phyloP scores from a whole-genome alignment of 2,888 invertebrate genomes.

The Cabera pusaria region DNA sequence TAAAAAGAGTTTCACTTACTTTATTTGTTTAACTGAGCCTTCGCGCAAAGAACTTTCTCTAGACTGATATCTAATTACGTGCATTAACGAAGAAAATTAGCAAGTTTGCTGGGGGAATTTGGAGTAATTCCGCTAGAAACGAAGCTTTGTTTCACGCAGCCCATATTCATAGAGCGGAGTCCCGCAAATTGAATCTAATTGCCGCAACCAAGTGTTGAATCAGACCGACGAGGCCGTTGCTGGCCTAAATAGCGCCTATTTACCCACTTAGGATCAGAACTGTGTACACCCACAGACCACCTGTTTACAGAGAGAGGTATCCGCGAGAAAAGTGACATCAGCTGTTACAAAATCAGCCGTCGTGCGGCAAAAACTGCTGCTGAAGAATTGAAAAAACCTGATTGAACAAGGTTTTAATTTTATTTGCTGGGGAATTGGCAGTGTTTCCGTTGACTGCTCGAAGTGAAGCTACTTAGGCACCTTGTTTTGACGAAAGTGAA shows the following conservation, averaged over 20 bases:
- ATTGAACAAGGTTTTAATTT: slow-evolving; percentile 27
- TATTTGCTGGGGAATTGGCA: slow-evolving; percentile 12
- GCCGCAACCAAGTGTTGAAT: slow-evolving; percentile 81
- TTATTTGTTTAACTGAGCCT: slow-evolving; percentile 17
- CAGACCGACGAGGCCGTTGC: slow-evolving; percentile 58
- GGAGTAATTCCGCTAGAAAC: slow-evolving; percentile 60
- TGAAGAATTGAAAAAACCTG: slow-evolving; percentile 22
- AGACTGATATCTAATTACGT: slow-evolving; percentile 42
- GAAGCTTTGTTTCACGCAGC: slow-evolving; percentile 64
- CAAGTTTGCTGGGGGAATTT: slow-evolving; percentile 43
- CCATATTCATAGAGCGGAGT: slow-evolving; percentile 64
- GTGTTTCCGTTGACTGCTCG: neutral
- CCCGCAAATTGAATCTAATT: slow-evolving; percentile 80
- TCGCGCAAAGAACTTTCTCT: slow-evolving; percentile 37
- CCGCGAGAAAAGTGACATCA: slow-evolving; percentile 55
- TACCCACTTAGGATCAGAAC: slow-evolving; percentile 70
- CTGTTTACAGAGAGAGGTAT: slow-evolving; percentile 63
- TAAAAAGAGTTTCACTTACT: slow-evolving; percentile 21
- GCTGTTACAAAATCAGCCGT: slow-evolving; percentile 41
- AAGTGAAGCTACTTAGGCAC: neutral
- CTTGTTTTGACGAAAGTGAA: too few species aligned
- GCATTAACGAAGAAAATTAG: slow-evolving; percentile 46
- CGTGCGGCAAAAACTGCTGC: slow-evolving; percentile 31
- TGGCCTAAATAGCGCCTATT: slow-evolving; percentile 78
- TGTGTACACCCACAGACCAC: slow-evolving; percentile 71